Percentiles rank a stretch among this genome's conserved stretches.
Conservation (phyloP, 2,797 vertebrate genomes). For the Acanthurus leucopareius region DNA sequence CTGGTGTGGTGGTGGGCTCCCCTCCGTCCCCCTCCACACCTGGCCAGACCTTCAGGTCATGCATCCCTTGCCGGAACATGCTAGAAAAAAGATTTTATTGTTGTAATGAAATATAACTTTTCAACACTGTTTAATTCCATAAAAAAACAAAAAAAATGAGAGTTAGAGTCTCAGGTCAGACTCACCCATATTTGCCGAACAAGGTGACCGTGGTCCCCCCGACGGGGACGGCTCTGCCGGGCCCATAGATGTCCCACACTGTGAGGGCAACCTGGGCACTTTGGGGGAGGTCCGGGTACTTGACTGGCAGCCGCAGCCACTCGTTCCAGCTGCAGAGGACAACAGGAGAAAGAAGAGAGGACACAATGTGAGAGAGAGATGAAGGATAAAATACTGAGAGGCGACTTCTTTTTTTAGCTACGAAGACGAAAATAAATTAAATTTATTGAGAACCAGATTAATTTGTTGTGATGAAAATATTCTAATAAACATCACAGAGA, state of each 20-base stretch:
- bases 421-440: not conserved
- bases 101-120: not conserved
- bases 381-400: not conserved
- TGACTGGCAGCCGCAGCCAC: conserved; percentile 96
- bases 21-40: conserved; percentile 95
- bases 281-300: conserved; percentile 96
- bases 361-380: not conserved
- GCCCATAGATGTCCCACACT: conserved; percentile 98
- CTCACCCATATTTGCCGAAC: conserved; percentile 94
- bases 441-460: not conserved
- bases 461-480: not conserved
- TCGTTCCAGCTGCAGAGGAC: conserved; percentile 93
- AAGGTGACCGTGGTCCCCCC: conserved; percentile 97
- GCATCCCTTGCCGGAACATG: conserved; percentile 99
- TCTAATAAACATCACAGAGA: not conserved
- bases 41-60: conserved; percentile 99
- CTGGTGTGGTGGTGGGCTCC: conserved; percentile 94
- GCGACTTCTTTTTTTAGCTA: not conserved
- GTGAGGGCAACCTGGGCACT: conserved; percentile 97
- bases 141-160: too few species aligned
- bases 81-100: conserved; percentile 70
- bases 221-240: conserved; percentile 93
- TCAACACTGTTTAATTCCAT: not conserved
- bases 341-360: not conserved
- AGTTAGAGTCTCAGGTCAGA: not conserved